Conservation (phyloP, 2,888 invertebrate genomes). For the Chalcosyrphus nemorum region DNA sequence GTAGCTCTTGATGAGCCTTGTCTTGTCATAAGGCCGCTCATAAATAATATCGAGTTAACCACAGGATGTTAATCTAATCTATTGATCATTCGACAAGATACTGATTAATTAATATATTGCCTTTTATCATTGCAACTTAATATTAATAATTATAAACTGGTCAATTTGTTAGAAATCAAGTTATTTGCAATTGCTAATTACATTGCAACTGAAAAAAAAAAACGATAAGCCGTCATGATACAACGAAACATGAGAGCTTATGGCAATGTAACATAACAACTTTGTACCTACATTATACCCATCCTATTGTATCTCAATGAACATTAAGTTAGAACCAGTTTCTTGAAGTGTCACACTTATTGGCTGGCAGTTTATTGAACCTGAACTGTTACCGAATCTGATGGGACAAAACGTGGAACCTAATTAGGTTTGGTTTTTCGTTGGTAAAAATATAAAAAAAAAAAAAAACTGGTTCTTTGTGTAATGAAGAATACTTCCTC, state of each 20-base stretch:
- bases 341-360: not conserved
- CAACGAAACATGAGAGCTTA: not conserved
- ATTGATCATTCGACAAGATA: not conserved
- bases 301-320: not conserved
- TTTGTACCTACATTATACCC: not conserved
- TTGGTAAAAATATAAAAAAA: too few relatives aligned
- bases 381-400: not conserved
- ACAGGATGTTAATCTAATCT: not conserved
- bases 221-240: not conserved
- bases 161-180: not conserved
- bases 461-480: not conserved
- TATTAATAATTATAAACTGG: not conserved
- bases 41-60: not conserved
- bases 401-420: not conserved
- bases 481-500: not conserved
- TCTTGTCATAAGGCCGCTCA: not conserved
- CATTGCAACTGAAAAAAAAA: not conserved
- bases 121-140: not conserved
- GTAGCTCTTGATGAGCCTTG: not conserved
- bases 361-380: constrained; percentile 10
- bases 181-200: not conserved
- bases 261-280: not conserved
- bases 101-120: not conserved
- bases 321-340: constrained; percentile 1
- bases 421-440: not conserved